Percentiles rank a stretch among this genome's conserved stretches.
phyloP scores from a whole-genome alignment of 1,140 invertebrate species.

The Spodoptera litura region DNA sequence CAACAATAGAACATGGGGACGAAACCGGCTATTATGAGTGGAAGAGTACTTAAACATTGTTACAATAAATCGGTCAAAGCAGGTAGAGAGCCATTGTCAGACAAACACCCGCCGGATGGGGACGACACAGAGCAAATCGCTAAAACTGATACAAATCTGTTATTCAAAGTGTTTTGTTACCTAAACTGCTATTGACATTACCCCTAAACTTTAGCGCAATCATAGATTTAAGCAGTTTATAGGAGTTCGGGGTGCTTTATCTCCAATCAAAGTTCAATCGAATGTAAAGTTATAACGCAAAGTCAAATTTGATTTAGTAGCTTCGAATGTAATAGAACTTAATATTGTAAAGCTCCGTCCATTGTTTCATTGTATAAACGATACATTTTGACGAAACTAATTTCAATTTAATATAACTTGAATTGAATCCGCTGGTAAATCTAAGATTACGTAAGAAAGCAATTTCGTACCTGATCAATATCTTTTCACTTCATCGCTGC shows the following conservation, averaged over 20 bases:
- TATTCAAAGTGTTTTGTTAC: conserved; percentile 50
- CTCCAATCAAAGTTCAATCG: conserved; percentile 25
- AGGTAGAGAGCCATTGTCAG: conserved; percentile 66
- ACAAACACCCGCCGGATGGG: conserved; percentile 52
- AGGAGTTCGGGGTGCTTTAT: conserved; percentile 27
- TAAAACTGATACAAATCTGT: conserved; percentile 56
- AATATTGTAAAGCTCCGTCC: neutral
- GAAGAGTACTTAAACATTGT: conserved; percentile 30
- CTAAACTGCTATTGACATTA: conserved; percentile 37
- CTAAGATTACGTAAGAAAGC: too few relatives aligned
- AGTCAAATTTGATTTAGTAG: conserved; percentile 29
- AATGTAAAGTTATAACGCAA: conserved; percentile 20
- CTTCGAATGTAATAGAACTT: neutral
- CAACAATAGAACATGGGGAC: conserved; percentile 26
- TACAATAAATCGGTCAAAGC: conserved; percentile 48
- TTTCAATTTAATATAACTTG: neutral
- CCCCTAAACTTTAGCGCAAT: conserved; percentile 42
- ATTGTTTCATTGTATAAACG: neutral
- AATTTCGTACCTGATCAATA: neutral
- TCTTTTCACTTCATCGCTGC: conserved; percentile 6
- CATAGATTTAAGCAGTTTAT: conserved; percentile 47
- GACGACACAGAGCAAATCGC: conserved; percentile 55
- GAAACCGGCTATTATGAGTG: conserved; percentile 27
- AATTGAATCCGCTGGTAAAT: neutral
- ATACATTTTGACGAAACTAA: neutral